These are phyloP conservation scores for Sinocyclocheilus maitianheensis DNA, from an alignment of 2,113 vertebrate species.

Conservation along the genomic window DNA sequence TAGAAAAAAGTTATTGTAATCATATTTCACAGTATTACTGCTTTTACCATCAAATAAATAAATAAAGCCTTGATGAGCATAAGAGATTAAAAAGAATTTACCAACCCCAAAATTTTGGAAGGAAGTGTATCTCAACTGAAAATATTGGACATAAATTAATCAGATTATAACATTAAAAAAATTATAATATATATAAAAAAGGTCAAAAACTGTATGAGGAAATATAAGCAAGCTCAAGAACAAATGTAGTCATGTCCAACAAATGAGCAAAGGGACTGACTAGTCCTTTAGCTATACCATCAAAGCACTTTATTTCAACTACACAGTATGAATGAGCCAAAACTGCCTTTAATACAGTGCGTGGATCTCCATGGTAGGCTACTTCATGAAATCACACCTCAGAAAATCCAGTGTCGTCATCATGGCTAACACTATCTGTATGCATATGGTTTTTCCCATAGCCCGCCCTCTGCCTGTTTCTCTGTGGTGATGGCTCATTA, in stretches of 20 bases:
- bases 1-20: not conserved
- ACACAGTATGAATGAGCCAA: conserved; percentile 39
- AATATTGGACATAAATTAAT: too few relatives aligned
- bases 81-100: not conserved
- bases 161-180: too few relatives aligned
- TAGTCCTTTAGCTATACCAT: not conserved
- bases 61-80: not conserved
- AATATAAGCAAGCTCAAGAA: not conserved
- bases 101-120: not conserved
- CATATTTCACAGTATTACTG: not conserved
- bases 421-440: conserved; percentile 19
- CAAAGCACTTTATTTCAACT: not conserved
- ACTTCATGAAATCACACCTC: conserved; percentile 12
- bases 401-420: conserved; percentile 2
- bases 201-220: not conserved
- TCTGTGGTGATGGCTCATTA: conserved; percentile 63
- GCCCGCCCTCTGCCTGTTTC: not conserved
- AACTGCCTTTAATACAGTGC: conserved; percentile 32
- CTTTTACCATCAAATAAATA: not conserved
- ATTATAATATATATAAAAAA: not conserved
- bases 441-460: not conserved
- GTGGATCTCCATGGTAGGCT: not conserved
- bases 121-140: not conserved
- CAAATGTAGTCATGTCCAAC: not conserved
- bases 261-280: not conserved